Evolutionary conservation across 1,140 invertebrate genomes (phyloP).

Genomic region (Lucilia cuprina): DNA sequence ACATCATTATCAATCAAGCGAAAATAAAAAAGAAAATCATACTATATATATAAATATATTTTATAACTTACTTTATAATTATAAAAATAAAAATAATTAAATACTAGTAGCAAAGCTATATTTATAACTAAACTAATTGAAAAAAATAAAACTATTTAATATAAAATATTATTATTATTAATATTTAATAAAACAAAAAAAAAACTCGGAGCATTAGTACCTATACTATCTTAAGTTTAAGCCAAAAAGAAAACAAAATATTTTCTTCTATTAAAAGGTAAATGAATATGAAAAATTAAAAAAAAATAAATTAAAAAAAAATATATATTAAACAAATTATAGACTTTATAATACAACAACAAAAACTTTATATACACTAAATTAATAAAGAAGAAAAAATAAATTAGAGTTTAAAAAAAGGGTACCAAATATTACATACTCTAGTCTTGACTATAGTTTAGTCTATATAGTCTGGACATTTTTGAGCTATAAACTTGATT

Average conservation of each 20-base stretch:
- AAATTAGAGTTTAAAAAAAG: slow-evolving; percentile 8
- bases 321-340: not conserved
- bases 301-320: no score
- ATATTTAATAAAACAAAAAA: slow-evolving; percentile 31
- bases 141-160: slow-evolving; percentile 19
- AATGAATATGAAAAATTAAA: no score
- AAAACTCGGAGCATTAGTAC: slow-evolving; percentile 28
- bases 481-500: no score
- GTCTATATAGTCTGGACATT: no score
- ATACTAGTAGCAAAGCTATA: slow-evolving; percentile 44
- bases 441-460: no score
- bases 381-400: not conserved
- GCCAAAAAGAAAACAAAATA: not conserved
- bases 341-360: not conserved
- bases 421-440: slow-evolving; percentile 17
- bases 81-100: not conserved
- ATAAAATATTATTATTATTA: slow-evolving; percentile 19
- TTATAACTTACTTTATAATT: slow-evolving; percentile 28
- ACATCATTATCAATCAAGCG: no score
- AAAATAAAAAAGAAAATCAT: not conserved
- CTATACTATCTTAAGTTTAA: slow-evolving; percentile 13
- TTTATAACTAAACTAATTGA: not conserved
- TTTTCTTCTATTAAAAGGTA: not conserved
- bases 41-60: not conserved
- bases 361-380: slow-evolving; percentile 8